Evolutionary conservation across 2,888 invertebrate genomes (phyloP), one percentile per base, ranked within the genome.

Genomic region (Stictocephala bisonia): DNA sequence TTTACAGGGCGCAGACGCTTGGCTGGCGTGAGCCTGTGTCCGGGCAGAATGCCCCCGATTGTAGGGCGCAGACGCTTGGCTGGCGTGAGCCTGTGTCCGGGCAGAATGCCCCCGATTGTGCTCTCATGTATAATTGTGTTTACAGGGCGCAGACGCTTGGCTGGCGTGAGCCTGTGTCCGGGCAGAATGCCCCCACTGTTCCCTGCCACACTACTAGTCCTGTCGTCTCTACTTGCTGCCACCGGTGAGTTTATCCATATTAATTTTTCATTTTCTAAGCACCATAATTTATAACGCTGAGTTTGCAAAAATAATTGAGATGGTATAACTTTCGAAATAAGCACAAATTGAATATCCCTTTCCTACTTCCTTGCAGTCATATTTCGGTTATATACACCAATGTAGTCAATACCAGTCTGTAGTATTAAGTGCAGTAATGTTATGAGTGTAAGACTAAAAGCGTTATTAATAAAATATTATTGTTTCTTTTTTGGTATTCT

Each of bases 1-100:
- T n/a, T n/a, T 71, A 15, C 60, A 74, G 74, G 74, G 56, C 74
- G 74, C 58, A 74, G 74, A 74, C 74, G 72, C 66, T 66, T 48
- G 72, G 66, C 66, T 53, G 66, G 72, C 64, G 27, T 72, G 60
- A 71, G 71, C 72, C 72, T 56, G 67, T 40, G 48, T 51, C 51
- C 48, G 67, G 40, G 74, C 44, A 74, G 74, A 48, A 68, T 74
- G 72, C 71, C 64, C 72, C n/a, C n/a, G n/a, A n/a, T n/a, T 71
- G 20, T 50, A 74, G 74, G 74, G 56, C 74, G 74, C 58, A 74
- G 74, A 74, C 74, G 72, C 66, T 66, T 48, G 72, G 66, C 66
- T 53, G 66, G 72, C 64, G 27, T 72, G 60, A 71, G 71, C 72
- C 72, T 56, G 67, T 40, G 48, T 51, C 51, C 48, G 67, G 40